phyloP scores from a whole-genome alignment of 2,888 invertebrate species.

The Hypsopygia costalis region DNA sequence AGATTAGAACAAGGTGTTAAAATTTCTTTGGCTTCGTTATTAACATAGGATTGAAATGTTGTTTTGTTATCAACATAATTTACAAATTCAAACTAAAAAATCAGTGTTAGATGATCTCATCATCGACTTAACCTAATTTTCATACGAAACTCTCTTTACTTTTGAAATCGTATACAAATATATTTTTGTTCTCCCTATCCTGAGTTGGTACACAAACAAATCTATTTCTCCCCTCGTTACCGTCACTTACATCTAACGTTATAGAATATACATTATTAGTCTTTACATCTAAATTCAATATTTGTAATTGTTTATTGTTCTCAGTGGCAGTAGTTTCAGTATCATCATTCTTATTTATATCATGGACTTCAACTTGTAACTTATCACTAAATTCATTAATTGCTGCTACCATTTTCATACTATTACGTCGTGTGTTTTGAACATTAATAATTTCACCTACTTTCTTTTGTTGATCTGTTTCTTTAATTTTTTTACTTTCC shows the following conservation, averaged over 20 bases:
- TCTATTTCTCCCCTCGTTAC: conserved; percentile 51
- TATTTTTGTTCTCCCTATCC: conserved; percentile 61
- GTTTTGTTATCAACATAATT: too few species aligned
- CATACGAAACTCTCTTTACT: conserved; percentile 75
- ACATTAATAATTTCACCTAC: conserved; percentile 69
- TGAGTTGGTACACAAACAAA: conserved; percentile 68
- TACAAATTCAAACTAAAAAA: neutral
- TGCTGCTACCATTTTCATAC: conserved; percentile 69
- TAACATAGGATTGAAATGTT: too few species aligned
- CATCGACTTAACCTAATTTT: conserved; percentile 2
- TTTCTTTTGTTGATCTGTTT: conserved; percentile 52
- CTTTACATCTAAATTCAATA: conserved; percentile 74
- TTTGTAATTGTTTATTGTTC: conserved; percentile 77
- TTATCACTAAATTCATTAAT: conserved; percentile 54
- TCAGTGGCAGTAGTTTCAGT: conserved; percentile 42
- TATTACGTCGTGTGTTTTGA: conserved; percentile 69
- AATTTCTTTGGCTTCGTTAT: too few species aligned
- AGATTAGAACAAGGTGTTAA: too few species aligned
- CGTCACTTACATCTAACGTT: conserved; percentile 69
- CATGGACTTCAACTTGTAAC: conserved; percentile 44
- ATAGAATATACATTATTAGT: conserved; percentile 74
- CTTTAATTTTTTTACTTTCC: conserved; percentile 60
- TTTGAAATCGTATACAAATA: conserved; percentile 76
- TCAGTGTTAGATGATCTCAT: neutral
- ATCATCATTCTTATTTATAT: conserved; percentile 24